phyloP scores from a whole-genome alignment of 2,888 invertebrate species.

The Aphodius sticticus region DNA sequence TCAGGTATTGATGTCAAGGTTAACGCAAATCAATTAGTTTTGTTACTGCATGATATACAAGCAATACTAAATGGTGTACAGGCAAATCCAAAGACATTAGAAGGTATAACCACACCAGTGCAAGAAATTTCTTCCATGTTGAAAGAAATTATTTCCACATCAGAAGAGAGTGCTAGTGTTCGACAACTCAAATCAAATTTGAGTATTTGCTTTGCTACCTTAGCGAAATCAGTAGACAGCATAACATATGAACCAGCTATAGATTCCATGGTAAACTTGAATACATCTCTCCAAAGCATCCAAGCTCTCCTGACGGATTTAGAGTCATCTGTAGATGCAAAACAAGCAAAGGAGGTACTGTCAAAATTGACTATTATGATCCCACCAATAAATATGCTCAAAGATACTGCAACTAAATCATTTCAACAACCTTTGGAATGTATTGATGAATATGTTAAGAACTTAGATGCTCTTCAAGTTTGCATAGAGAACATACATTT shows the following conservation, averaged over 20 bases:
- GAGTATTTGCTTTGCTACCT: neutral
- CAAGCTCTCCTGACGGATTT: neutral
- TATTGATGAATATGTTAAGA: neutral
- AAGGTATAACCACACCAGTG: neutral
- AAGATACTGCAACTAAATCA: neutral
- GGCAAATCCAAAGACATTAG: neutral
- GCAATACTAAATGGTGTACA: neutral
- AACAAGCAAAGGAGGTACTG: neutral
- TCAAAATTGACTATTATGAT: neutral
- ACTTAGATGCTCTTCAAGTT: neutral
- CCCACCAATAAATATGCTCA: neutral
- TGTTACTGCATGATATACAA: neutral
- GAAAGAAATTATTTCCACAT: neutral
- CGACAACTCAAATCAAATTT: slow-evolving; percentile 11
- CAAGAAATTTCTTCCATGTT: neutral
- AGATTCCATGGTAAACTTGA: neutral
- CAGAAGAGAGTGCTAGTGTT: neutral
- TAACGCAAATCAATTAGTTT: neutral
- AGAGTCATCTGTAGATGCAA: neutral
- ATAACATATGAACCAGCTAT: neutral
- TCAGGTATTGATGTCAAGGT: neutral
- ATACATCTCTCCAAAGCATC: neutral
- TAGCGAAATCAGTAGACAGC: neutral
- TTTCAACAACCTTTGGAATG: neutral
- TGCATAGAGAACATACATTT: neutral